Evolutionary conservation across 37 sponge, comb jelly and placozoan species (phyloP).

Genomic region (Theonella swinhoei): DNA sequence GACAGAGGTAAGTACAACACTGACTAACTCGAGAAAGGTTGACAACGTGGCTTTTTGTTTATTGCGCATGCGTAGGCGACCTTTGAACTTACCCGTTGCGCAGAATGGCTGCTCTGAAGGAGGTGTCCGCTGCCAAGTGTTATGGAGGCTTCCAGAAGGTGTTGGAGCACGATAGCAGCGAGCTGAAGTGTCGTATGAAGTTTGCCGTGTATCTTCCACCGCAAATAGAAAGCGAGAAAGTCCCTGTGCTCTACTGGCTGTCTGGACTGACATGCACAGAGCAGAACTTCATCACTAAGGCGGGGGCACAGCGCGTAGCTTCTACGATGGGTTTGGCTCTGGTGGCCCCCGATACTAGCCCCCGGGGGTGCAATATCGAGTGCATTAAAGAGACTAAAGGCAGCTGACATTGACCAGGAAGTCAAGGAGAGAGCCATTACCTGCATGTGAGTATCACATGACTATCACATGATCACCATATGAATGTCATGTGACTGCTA

Average conservation of each 20-base stretch:
- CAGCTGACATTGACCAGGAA: slow-evolving; percentile 98
- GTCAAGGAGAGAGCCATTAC: slow-evolving; percentile 98
- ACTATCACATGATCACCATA: slow-evolving; percentile 91
- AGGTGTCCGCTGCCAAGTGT: no score
- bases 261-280: slow-evolving; percentile 98
- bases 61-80: no score
- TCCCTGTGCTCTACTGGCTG: slow-evolving; percentile 93
- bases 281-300: slow-evolving; percentile 90
- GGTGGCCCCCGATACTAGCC: slow-evolving; percentile 98
- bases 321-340: slow-evolving; percentile 82
- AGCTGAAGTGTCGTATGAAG: slow-evolving; percentile 89
- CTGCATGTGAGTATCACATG: slow-evolving; percentile 76
- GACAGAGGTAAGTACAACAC: no score
- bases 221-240: slow-evolving; percentile 69
- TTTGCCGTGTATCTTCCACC: slow-evolving; percentile 92
- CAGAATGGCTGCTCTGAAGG: no score
- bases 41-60: no score
- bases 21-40: no score
- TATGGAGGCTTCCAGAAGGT: slow-evolving; percentile 88
- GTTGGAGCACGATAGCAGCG: slow-evolving; percentile 79
- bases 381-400: slow-evolving; percentile 85
- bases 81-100: no score
- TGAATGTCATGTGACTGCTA: slow-evolving; percentile 23
- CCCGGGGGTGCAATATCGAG: slow-evolving; percentile 90
- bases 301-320: slow-evolving; percentile 90